Base-by-base conservation (phyloP, 2,888 invertebrate genomes). In the Folsomia manolachei region DNA sequence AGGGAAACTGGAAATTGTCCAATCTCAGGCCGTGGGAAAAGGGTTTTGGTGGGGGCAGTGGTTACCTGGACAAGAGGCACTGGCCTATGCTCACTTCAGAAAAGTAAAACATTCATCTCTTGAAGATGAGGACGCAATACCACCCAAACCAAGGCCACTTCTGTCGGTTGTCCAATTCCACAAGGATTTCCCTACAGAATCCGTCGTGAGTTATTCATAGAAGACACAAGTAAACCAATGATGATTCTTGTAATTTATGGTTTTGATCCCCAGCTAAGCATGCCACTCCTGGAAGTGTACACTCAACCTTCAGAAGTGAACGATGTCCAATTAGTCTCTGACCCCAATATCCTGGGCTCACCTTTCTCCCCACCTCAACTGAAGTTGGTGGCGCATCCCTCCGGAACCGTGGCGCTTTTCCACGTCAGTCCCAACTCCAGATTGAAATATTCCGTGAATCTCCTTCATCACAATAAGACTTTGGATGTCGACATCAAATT, bases 151-250 rank as follows among this genome's bases (percentile, higher is more conserved):
- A n/a, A 89, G 89, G 63, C 91, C 93, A 4, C 91, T 90, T 0
- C 85, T 94, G 9, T 92, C 93, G 7, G 93, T 93, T 18, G 86
- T 93, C 71, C 94, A 94, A 83, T 94, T 94, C 83, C 93, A 94
- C 82, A 91, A 92, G 61, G 91, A 92, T 82, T 85, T 92, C 81
- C 94, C 93, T 0, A 91, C 93, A 78, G 94, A 94, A 84, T 93
- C 93, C 76, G 93, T 94, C 83, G 92, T 93, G 86, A 83, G 88
- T 86, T 73, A 74, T n/a, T n/a, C n/a, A n/a, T n/a, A n/a, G n/a
- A n/a, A n/a, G n/a, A n/a, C n/a, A n/a, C n/a, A n/a, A n/a, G n/a
- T n/a, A n/a, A n/a, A n/a, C n/a, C n/a, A 52, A 60, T 4, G 23
- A 9, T 70, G 69, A 21, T 63, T 69, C 60, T 18, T 9, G 9